A percentile compares a stretch with the other conserved stretches of the same genome.
Evolutionary conservation across 2,113 vertebrate species (phyloP).

Genomic region (Gavialis gangeticus): DNA sequence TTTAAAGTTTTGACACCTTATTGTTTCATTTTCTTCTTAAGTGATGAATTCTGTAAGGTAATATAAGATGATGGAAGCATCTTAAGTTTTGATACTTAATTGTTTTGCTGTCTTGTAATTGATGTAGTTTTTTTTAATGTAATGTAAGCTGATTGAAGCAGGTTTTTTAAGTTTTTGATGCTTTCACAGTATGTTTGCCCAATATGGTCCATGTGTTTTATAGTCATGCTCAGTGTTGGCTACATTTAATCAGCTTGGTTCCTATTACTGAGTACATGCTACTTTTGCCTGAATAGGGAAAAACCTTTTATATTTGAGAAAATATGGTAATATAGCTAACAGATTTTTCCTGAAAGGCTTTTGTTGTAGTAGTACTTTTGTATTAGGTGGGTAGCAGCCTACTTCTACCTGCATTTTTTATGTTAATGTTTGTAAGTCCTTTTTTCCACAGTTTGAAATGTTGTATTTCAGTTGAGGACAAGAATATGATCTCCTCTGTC

Average conservation of each 20-base stretch:
- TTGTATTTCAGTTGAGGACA: neutral
- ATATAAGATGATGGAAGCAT: no score
- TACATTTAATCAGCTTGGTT: no score
- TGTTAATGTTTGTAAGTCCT: neutral
- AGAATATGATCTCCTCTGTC: neutral
- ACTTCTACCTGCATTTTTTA: neutral
- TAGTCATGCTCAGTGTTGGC: no score
- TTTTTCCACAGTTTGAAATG: neutral
- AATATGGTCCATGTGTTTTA: neutral
- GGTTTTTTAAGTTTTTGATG: no score
- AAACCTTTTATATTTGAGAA: neutral
- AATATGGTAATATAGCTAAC: neutral
- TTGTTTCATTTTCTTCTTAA: no score
- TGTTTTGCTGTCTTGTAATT: neutral
- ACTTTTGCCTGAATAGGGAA: no score
- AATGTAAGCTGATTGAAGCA: neutral
- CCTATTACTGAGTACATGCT: no score
- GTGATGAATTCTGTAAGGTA: no score
- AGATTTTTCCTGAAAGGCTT: neutral
- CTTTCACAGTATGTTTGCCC: no score
- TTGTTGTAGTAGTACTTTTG: neutral
- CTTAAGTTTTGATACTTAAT: no score
- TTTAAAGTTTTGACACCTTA: no score
- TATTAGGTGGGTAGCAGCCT: neutral
- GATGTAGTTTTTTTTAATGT: neutral